These are phyloP conservation scores for Cherax destructor DNA, from an alignment of 1,140 invertebrate species.

Conservation along the genomic window DNA sequence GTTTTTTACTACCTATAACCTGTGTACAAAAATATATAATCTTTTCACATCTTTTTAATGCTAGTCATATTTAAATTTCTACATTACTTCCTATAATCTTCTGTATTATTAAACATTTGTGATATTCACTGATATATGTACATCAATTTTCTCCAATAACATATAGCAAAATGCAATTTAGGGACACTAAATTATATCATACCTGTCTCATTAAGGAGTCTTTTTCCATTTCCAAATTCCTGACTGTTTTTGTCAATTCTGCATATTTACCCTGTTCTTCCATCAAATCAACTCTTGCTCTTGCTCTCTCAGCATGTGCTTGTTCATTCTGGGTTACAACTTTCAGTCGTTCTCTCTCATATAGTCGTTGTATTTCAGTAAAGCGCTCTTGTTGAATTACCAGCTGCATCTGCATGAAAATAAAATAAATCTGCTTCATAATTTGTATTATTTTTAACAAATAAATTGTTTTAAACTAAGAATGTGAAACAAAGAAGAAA, in stretches of 20 bases:
- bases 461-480: too few species aligned
- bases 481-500: too few species aligned
- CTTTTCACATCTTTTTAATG: too few species aligned
- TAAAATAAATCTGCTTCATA: not conserved
- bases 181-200: not conserved
- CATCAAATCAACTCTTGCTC: constrained; percentile 11
- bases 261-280: constrained; percentile 37
- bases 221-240: constrained; percentile 41
- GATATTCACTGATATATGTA: too few species aligned
- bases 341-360: constrained; percentile 36
- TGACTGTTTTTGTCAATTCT: constrained; percentile 23
- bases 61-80: too few species aligned
- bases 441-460: too few species aligned
- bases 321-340: constrained; percentile 29
- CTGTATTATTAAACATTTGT: too few species aligned
- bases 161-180: too few species aligned
- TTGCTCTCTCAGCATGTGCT: constrained; percentile 19
- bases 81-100: too few species aligned
- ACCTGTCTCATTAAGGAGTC: constrained; percentile 50
- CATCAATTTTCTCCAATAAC: too few species aligned
- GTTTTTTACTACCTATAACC: too few species aligned
- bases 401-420: constrained; percentile 20
- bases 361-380: constrained; percentile 21
- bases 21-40: too few species aligned
- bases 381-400: constrained; percentile 31